Percentiles rank a stretch among this genome's conserved stretches.
These are phyloP conservation scores for Autographa gamma DNA, from an alignment of 2,888 invertebrate species.

Conservation along the genomic window DNA sequence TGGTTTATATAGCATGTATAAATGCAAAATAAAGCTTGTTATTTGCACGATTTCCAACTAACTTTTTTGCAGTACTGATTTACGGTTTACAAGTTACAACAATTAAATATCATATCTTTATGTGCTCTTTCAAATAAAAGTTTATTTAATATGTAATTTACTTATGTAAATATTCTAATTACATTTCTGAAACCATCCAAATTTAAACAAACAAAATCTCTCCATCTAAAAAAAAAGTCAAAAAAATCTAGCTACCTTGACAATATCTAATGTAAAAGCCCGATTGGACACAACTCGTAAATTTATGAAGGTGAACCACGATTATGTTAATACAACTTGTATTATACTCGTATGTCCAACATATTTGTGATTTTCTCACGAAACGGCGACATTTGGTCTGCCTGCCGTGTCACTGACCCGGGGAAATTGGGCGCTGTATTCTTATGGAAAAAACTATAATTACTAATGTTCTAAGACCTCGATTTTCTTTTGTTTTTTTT, in stretches of 20 bases:
- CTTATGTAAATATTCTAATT: too few species aligned
- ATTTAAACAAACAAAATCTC: too few species aligned
- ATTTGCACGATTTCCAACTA: too few species aligned
- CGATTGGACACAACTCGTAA: slow-evolving; percentile 59
- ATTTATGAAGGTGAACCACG: slow-evolving; percentile 78
- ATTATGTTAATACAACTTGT: slow-evolving; percentile 79
- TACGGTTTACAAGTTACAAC: too few species aligned
- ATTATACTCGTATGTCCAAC: slow-evolving; percentile 62
- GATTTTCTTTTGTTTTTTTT: not conserved
- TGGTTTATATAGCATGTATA: too few species aligned
- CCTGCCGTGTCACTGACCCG: slow-evolving; percentile 74
- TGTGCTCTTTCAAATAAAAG: too few species aligned
- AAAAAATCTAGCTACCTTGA: slow-evolving; percentile 41
- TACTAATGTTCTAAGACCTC: not conserved
- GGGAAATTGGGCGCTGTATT: slow-evolving; percentile 41
- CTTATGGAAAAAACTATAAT: slow-evolving; percentile 17
- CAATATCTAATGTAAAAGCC: slow-evolving; percentile 41
- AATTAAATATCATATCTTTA: too few species aligned
- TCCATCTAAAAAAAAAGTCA: slow-evolving; percentile 18
- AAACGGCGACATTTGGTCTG: slow-evolving; percentile 83
- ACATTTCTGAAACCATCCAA: too few species aligned
- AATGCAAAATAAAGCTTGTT: too few species aligned
- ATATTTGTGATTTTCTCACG: slow-evolving; percentile 81
- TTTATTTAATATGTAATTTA: too few species aligned
- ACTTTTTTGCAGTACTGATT: too few species aligned